Conservation (phyloP, 1,140 invertebrate species). For the Anagrus nilaparvatae region DNA sequence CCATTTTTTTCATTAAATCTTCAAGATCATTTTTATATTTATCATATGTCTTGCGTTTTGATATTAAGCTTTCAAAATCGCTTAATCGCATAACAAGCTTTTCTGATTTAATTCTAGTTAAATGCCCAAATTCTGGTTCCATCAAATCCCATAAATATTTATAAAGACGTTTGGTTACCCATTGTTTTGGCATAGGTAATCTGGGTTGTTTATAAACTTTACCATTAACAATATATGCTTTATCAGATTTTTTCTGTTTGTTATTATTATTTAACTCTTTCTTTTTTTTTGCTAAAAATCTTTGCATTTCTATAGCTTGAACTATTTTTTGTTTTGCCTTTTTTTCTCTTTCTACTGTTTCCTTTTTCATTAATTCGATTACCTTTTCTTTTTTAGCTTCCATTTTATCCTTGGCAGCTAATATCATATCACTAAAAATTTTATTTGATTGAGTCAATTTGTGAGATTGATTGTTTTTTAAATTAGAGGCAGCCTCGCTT, state of each 20-base stretch:
- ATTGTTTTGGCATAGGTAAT: constrained; percentile 24
- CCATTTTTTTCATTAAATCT: constrained; percentile 26
- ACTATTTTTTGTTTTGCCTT: neutral
- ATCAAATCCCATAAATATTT: constrained; percentile 27
- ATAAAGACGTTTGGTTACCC: constrained; percentile 30
- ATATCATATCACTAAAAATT: no score
- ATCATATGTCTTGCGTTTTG: constrained; percentile 20
- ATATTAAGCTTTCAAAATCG: constrained; percentile 11
- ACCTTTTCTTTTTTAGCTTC: no score
- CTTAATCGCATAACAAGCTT: constrained; percentile 22
- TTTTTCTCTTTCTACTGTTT: no score
- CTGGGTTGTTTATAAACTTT: constrained; percentile 24
- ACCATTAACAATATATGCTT: constrained; percentile 28
- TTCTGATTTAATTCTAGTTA: constrained; percentile 24
- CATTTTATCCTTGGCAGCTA: no score
- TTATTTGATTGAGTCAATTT: no score
- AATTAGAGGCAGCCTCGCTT: no score
- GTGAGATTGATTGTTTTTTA: no score
- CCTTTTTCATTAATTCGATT: no score
- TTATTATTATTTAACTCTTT: constrained; percentile 2
- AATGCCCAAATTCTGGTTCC: constrained; percentile 22
- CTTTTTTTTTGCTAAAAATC: neutral
- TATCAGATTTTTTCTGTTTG: constrained; percentile 16
- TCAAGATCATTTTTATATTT: constrained; percentile 21
- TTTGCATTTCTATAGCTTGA: no score